A percentile compares a stretch with the other conserved stretches of the same genome.
Evolutionary conservation across 2,888 invertebrate species (phyloP).

Genomic region (Cryptophagus acutangulus): DNA sequence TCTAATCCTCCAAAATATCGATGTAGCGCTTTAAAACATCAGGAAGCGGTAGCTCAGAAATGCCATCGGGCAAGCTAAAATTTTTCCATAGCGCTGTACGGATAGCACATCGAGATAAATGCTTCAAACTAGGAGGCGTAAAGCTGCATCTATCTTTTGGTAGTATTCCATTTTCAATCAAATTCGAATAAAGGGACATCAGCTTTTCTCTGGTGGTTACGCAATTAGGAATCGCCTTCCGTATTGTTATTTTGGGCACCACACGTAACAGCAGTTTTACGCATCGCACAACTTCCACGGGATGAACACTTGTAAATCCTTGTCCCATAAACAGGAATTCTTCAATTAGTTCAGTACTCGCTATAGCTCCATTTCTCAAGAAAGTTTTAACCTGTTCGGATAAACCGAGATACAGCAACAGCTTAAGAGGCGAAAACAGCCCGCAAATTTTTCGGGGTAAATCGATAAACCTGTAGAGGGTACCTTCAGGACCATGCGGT

Average conservation of each 20-base stretch:
- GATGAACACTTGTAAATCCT: slow-evolving; percentile 55
- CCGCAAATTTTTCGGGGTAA: slow-evolving; percentile 80
- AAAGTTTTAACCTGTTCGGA: slow-evolving; percentile 72
- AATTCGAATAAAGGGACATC: slow-evolving; percentile 46
- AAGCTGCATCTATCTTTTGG: slow-evolving; percentile 59
- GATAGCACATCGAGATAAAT: slow-evolving; percentile 68
- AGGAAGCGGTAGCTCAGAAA: slow-evolving; percentile 64
- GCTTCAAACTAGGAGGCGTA: slow-evolving; percentile 66
- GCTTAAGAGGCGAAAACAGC: slow-evolving; percentile 55
- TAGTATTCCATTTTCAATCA: slow-evolving; percentile 56
- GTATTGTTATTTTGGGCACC: slow-evolving; percentile 55
- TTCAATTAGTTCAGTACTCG: slow-evolving; percentile 57
- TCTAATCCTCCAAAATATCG: slow-evolving; percentile 67
- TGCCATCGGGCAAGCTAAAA: slow-evolving; percentile 71
- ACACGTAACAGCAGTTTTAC: slow-evolving; percentile 63
- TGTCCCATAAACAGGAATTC: slow-evolving; percentile 52
- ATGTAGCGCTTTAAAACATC: slow-evolving; percentile 63
- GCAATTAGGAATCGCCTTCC: slow-evolving; percentile 32
- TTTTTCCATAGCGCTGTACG: slow-evolving; percentile 62
- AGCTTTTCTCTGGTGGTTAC: neutral
- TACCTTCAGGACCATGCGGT: slow-evolving; percentile 26
- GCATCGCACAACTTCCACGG: slow-evolving; percentile 66
- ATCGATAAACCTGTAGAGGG: slow-evolving; percentile 61
- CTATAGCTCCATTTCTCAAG: slow-evolving; percentile 63
- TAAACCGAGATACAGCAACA: slow-evolving; percentile 68